A percentile compares a stretch with the other conserved stretches of the same genome.
Conservation (phyloP, 2,888 invertebrate species). For the Pachydiplax longipennis region DNA sequence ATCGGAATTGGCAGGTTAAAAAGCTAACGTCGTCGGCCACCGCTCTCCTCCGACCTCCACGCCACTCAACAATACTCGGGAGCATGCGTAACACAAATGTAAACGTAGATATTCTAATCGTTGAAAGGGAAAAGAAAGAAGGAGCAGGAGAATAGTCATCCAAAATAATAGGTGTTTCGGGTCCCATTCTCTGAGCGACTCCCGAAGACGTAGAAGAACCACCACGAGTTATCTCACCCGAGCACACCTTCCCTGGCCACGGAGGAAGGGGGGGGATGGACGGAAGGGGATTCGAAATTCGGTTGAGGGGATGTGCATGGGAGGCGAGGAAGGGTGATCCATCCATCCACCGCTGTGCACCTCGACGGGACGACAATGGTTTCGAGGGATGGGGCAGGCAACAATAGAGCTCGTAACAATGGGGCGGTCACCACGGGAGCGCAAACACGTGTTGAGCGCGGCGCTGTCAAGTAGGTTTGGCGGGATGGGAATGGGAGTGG, state of each 20-base stretch:
- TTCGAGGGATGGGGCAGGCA: conserved; percentile 23
- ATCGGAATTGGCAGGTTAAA: neutral
- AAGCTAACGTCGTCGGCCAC: neutral
- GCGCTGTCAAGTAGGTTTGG: conserved; percentile 35
- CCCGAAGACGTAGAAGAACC: neutral
- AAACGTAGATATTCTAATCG: conserved; percentile 41
- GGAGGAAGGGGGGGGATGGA: neutral
- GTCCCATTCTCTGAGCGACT: neutral
- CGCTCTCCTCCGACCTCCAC: neutral
- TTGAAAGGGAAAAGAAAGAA: neutral
- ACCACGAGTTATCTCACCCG: neutral
- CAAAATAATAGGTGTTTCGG: conserved; percentile 18
- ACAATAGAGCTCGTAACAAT: conserved; percentile 35
- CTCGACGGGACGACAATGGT: conserved; percentile 43
- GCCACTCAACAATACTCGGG: neutral
- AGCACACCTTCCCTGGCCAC: neutral
- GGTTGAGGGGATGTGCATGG: neutral
- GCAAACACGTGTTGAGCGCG: conserved; percentile 41
- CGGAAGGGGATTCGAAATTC: neutral
- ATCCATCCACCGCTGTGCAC: conserved; percentile 38
- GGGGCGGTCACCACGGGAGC: conserved; percentile 42
- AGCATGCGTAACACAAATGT: conserved; percentile 26
- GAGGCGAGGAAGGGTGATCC: neutral
- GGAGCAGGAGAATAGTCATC: conserved; percentile 23
- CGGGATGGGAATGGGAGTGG: neutral